Evolutionary conservation across 2,888 invertebrate species (phyloP).

Genomic region (Theodoxus fluviatilis): DNA sequence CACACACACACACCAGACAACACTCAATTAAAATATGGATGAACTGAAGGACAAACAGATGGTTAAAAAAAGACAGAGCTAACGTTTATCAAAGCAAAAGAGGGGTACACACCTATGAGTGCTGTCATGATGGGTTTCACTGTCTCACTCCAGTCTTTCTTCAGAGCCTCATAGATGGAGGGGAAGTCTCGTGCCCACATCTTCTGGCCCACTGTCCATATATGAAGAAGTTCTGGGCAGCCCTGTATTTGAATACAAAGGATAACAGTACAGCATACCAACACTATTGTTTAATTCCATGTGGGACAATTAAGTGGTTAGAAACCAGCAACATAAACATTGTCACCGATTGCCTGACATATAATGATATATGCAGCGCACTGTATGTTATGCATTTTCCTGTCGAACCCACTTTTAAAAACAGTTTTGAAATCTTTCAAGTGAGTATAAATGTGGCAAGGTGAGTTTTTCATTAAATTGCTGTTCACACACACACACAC

Average conservation of each 20-base stretch:
- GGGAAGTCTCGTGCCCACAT: constrained; percentile 86
- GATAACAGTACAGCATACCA: not conserved
- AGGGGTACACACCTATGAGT: constrained; percentile 75
- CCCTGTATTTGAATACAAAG: constrained; percentile 35
- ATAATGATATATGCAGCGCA: not conserved
- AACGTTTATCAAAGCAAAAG: not conserved
- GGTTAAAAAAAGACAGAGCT: not conserved
- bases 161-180: constrained; percentile 78
- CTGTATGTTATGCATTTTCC: not conserved
- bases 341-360: not conserved
- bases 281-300: not conserved
- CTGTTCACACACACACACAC: too few species aligned
- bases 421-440: too few species aligned
- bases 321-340: not conserved
- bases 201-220: constrained; percentile 85
- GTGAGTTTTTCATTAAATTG: too few species aligned
- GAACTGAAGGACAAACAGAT: not conserved
- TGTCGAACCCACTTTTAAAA: not conserved
- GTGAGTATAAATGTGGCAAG: too few species aligned
- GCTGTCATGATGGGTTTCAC: constrained; percentile 82
- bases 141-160: constrained; percentile 81
- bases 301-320: too few species aligned
- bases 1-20: too few species aligned
- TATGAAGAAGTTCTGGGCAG: constrained; percentile 73
- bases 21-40: not conserved